These are phyloP conservation scores for Sakesphorus luctuosus DNA, from an alignment of 2,113 vertebrate species.

Conservation along the genomic window DNA sequence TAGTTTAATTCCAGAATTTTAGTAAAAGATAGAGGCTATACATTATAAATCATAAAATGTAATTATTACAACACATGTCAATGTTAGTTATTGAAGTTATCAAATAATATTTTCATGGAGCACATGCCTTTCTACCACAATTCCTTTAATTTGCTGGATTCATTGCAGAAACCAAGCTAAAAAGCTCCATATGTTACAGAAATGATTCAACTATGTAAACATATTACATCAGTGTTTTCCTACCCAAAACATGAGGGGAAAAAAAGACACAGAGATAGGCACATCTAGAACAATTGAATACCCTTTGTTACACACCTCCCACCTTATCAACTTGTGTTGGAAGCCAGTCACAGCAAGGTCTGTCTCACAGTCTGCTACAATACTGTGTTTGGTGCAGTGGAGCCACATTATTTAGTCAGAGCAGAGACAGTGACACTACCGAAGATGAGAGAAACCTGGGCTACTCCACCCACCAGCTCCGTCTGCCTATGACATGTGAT, in stretches of 20 bases:
- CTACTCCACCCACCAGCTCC: background rate
- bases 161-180: background rate
- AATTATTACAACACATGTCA: background rate
- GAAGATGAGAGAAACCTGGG: background rate
- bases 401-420: background rate
- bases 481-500: rapidly evolving
- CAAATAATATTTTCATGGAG: background rate
- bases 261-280: background rate
- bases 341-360: background rate
- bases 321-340: background rate
- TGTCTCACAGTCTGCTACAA: background rate
- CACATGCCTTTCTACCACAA: background rate
- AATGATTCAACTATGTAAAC: background rate
- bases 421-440: background rate
- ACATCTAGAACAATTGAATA: background rate
- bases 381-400: rapidly evolving
- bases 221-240: background rate
- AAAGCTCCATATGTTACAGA: background rate
- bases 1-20: background rate
- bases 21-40: background rate
- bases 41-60: background rate
- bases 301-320: background rate
- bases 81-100: background rate
- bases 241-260: background rate
- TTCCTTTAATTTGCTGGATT: background rate